Evolutionary conservation across 2,888 invertebrate species (phyloP).

Genomic region (Resseliella maxima): DNA sequence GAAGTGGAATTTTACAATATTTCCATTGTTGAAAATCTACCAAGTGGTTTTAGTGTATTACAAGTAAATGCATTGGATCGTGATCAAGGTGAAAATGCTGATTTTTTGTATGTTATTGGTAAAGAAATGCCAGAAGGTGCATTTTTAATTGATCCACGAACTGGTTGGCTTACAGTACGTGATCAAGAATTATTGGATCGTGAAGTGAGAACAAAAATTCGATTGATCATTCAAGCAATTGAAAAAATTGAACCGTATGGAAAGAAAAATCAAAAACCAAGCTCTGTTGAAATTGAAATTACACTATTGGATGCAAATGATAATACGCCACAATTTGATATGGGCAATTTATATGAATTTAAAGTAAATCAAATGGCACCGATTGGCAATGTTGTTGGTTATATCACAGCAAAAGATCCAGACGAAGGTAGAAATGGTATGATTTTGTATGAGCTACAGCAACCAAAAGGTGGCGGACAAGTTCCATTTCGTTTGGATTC

Average conservation of each 20-base stretch:
- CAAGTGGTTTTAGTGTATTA: constrained; percentile 75
- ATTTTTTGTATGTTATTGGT: constrained; percentile 80
- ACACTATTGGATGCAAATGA: constrained; percentile 90
- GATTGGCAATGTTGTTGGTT: constrained; percentile 80
- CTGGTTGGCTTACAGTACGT: constrained; percentile 88
- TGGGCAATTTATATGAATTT: constrained; percentile 86
- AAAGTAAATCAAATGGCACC: constrained; percentile 75
- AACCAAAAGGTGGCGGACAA: constrained; percentile 74
- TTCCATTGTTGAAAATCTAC: constrained; percentile 90
- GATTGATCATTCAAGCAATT: constrained; percentile 81
- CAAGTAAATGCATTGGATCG: constrained; percentile 80
- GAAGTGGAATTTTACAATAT: constrained; percentile 92
- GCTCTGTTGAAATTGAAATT: constrained; percentile 81
- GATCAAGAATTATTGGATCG: constrained; percentile 81
- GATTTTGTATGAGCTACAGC: constrained; percentile 79
- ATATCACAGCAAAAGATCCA: constrained; percentile 84
- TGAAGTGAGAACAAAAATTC: constrained; percentile 78
- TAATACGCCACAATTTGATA: constrained; percentile 87
- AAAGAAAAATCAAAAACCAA: constrained; percentile 64
- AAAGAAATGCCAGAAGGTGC: constrained; percentile 78
- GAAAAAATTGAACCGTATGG: constrained; percentile 76
- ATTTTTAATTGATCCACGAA: constrained; percentile 81
- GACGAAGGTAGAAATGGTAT: constrained; percentile 78
- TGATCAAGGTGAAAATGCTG: constrained; percentile 87
- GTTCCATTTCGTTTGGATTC: constrained; percentile 80